A percentile compares a stretch with the other conserved stretches of the same genome.
These are phyloP conservation scores for Crambe crambe DNA, from an alignment of 37 sponge, comb jelly and placozoan genomes.

Conservation along the genomic window DNA sequence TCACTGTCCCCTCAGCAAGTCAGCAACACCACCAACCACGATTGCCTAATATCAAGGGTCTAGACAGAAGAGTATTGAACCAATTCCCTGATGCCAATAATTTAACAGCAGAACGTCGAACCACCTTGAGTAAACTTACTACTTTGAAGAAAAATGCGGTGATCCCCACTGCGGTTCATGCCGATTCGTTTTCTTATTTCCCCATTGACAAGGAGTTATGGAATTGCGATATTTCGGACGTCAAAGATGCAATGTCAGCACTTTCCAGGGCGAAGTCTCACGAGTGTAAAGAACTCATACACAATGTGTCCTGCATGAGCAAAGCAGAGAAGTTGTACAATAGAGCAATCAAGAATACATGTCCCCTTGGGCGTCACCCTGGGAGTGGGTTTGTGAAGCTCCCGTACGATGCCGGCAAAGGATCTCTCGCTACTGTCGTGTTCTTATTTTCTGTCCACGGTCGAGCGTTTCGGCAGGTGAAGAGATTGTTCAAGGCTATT, in stretches of 20 bases:
- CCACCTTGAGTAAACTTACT: too few species aligned
- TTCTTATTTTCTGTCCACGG: constrained; percentile 87
- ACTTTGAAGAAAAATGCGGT: not conserved
- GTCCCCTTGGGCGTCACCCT: constrained; percentile 54
- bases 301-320: constrained; percentile 64
- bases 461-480: constrained; percentile 80
- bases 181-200: too few species aligned
- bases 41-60: not conserved
- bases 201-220: not conserved
- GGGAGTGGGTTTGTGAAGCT: constrained; percentile 36
- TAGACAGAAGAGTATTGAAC: not conserved
- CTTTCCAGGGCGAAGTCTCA: constrained; percentile 70
- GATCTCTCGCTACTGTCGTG: constrained; percentile 50
- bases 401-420: constrained; percentile 7
- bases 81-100: not conserved
- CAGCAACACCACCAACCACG: not conserved
- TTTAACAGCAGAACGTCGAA: not conserved
- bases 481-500: constrained; percentile 86
- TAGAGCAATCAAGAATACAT: constrained; percentile 42
- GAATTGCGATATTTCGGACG: constrained; percentile 25
- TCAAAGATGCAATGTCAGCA: constrained; percentile 80
- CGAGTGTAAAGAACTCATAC: constrained; percentile 62
- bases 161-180: too few species aligned
- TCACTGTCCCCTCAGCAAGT: not conserved
- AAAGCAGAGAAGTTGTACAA: constrained; percentile 60